Conservation (phyloP, 2,888 invertebrate genomes). For the Cepaea hortensis region DNA sequence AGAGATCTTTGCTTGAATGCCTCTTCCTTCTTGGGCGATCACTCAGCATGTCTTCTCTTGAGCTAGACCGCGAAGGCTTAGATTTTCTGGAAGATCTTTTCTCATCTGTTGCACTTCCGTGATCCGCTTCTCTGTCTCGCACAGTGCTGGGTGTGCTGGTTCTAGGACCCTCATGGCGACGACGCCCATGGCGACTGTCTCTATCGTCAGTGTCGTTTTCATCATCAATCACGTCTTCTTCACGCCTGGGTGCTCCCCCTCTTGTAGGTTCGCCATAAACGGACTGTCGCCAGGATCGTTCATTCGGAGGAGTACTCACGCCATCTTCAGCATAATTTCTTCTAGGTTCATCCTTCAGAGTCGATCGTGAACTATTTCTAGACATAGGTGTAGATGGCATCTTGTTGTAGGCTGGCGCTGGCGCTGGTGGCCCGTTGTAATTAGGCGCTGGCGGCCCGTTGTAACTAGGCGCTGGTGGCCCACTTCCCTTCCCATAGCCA, state of each 20-base stretch:
- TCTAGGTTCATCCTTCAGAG: slow-evolving; percentile 52
- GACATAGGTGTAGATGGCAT: slow-evolving; percentile 37
- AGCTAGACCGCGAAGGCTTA: slow-evolving; percentile 64
- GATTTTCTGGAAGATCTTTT: slow-evolving; percentile 54
- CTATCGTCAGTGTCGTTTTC: slow-evolving; percentile 58
- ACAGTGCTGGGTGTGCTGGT: slow-evolving; percentile 64
- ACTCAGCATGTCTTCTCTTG: slow-evolving; percentile 67
- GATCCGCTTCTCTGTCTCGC: slow-evolving; percentile 46
- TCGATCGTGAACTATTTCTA: slow-evolving; percentile 51
- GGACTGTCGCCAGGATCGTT: slow-evolving; percentile 67
- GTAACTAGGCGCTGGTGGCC: slow-evolving; percentile 18
- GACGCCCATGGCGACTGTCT: slow-evolving; percentile 56
- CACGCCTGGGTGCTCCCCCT: slow-evolving; percentile 4
- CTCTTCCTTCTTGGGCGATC: slow-evolving; percentile 62
- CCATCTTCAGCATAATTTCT: slow-evolving; percentile 57
- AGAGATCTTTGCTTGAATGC: slow-evolving; percentile 65
- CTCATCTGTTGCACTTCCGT: slow-evolving; percentile 53
- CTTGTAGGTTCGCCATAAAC: slow-evolving; percentile 65
- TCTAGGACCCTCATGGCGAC: slow-evolving; percentile 56
- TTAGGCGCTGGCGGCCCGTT: neutral
- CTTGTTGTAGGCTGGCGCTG: slow-evolving; percentile 38
- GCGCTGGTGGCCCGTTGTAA: slow-evolving; percentile 9
- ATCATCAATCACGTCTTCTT: slow-evolving; percentile 49
- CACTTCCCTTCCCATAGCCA: slow-evolving; percentile 37
- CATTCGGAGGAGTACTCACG: slow-evolving; percentile 62